Conservation (phyloP, 2,888 invertebrate species). For the Mimas tiliae region DNA sequence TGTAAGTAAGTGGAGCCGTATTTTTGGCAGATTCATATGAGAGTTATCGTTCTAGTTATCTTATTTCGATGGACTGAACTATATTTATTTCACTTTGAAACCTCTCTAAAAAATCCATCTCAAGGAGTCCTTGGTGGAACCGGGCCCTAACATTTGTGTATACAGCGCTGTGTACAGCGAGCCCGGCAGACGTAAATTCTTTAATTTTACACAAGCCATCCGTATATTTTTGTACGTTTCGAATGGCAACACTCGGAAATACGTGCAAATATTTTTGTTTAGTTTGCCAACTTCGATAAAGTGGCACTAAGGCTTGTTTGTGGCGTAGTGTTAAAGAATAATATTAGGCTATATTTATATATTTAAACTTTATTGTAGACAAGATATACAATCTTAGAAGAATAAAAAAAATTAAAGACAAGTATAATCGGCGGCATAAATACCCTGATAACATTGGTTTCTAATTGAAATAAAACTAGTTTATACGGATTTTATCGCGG, state of each 20-base stretch:
- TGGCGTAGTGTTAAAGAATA: neutral
- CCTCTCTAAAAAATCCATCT: neutral
- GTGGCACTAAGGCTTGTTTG: neutral
- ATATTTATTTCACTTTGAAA: neutral
- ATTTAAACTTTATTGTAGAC: neutral
- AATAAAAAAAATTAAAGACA: no score
- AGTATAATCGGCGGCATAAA: no score
- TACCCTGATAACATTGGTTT: no score
- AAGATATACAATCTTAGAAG: no score
- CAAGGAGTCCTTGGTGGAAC: neutral
- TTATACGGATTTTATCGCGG: no score
- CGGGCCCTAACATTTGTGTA: slow-evolving; percentile 25
- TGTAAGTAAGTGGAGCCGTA: no score
- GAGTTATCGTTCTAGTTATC: no score
- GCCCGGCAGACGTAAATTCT: slow-evolving; percentile 35
- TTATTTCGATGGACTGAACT: no score
- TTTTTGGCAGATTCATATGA: no score
- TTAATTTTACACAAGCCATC: slow-evolving; percentile 31
- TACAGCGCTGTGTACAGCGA: slow-evolving; percentile 32
- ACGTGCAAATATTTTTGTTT: slow-evolving; percentile 21
- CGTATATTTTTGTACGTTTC: slow-evolving; percentile 22
- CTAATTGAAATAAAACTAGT: no score
- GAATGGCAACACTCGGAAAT: slow-evolving; percentile 16
- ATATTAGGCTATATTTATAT: no score
- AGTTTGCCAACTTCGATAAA: slow-evolving; percentile 22